Base-by-base conservation (phyloP, 2,888 invertebrate species). In the Cistogaster globosa region DNA sequence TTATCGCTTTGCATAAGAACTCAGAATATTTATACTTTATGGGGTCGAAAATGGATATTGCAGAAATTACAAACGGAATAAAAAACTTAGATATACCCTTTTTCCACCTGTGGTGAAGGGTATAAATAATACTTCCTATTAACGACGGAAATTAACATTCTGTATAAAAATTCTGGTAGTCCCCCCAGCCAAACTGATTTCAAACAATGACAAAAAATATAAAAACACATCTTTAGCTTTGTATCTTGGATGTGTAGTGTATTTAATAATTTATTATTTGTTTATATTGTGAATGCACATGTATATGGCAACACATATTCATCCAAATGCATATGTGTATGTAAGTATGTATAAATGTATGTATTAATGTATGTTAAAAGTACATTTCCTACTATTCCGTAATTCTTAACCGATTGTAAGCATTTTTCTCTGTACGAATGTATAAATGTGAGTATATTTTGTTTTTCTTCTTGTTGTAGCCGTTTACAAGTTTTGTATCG, bases 401-500 rank as follows among this genome's bases (percentile, higher is more conserved):
- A 71, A 83, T 83, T 83, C 82, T 83, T 71, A 77, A 80, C 80
- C 60, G 74, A 74, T 67, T 80, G 79, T 65, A 58, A 80, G 53
- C 53, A 60, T 3, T 72, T 67, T 32, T 32, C 32, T 72, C 63
- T 68, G 18, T 79, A 38, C 32, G 26, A 51, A 38, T 69, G 63
- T 82, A n/a, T 75, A 68, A 20, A 26, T 75, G 65, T 42, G 51
- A 74, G 68, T 74, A 53, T 4, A 58, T 6, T 45, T 51, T 68
- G 36, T 45, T 42, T 45, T 45, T 14, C 22, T 20, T 38, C 18
- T 53, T 53, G 7, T 78, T 71, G 71, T 58, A 83, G 71, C 65
- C 82, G 65, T 60, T 83, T 83, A 82, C 82, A 87, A 82, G 87
- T 77, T 80, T 78, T 51, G 76, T 85, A 88, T 88, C 87, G 88